Percentiles rank a stretch among this genome's conserved stretches.
These are phyloP conservation scores for Hypsibius dujardini DNA, from an alignment of 1,140 invertebrate species.

Conservation along the genomic window DNA sequence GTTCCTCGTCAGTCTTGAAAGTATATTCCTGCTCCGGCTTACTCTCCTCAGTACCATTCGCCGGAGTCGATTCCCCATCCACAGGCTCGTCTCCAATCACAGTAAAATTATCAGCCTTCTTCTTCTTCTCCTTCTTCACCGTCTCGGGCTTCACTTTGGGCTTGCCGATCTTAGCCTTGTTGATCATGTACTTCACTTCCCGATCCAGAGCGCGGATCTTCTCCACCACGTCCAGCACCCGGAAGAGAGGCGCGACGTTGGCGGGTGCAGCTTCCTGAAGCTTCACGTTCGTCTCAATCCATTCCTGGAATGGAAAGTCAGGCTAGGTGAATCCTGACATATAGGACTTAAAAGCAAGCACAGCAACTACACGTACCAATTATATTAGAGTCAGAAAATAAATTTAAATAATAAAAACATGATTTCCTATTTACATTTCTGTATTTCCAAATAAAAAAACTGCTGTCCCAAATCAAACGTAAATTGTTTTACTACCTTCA, in stretches of 20 bases:
- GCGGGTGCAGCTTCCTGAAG: constrained; percentile 51
- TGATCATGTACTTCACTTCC: constrained; percentile 80
- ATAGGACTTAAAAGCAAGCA: constrained; percentile 31
- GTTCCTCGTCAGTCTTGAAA: background rate
- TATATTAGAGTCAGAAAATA: no score
- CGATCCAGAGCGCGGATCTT: constrained; percentile 69
- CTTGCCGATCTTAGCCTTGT: constrained; percentile 49
- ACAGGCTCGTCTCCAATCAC: constrained; percentile 17
- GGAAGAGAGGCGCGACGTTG: constrained; percentile 54
- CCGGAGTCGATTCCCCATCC: background rate
- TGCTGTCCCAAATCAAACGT: no score
- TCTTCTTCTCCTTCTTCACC: constrained; percentile 25
- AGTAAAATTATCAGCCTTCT: constrained; percentile 17
- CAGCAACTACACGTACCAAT: constrained; percentile 28
- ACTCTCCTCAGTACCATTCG: background rate
- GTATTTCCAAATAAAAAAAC: no score
- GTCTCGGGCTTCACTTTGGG: constrained; percentile 32
- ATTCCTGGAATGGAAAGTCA: constrained; percentile 35
- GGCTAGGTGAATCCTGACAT: constrained; percentile 27
- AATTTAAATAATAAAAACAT: no score
- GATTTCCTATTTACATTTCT: no score
- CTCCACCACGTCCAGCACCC: constrained; percentile 58
- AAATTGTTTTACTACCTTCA: no score
- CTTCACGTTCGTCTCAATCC: constrained; percentile 38
- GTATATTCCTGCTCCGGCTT: background rate